Base-by-base conservation (phyloP, 2,797 vertebrate genomes). In the Valencia hispanica region DNA sequence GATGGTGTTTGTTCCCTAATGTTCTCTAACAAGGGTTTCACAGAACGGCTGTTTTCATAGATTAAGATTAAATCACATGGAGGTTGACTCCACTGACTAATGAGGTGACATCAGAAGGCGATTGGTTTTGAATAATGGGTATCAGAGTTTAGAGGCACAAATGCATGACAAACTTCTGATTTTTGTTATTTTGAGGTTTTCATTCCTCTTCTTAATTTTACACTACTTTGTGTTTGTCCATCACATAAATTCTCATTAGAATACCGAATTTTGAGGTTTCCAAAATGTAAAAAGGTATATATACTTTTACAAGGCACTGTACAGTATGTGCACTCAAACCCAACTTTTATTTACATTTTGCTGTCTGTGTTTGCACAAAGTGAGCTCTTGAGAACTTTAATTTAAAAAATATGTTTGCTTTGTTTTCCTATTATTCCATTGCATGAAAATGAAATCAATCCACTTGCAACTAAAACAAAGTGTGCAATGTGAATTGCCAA, bases 361-460 rank as follows among this genome's bases (percentile, higher is more conserved):
- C 68, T 72, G 66, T 81, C 20, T 53, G 47, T 83, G 47, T 82
- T 81, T 59, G 70, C 84, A 73, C 80, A 74, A 85, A 77, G 50
- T 78, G 80, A 72, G 84, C 80, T 55, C 45, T 77, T 79, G 17
- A 5, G 68, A 43, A 75, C 83, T 59, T 82, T 51, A 70, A n/a
- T n/a, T 68, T 81, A 70, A 78, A 63, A 55, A 36, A 53, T 83
- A 63, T 75, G 3, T 75, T 45, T 6, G 11, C 79, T 84, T 72
- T 68, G 79, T 85, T 73, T 51, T 80, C 71, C 80, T 59, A 57
- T 75, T 83, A 59, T 30, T 17, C 47, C 83, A 75, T 66, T 74
- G 87, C 89, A 89, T 90, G 86, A 84, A 80, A 72, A 75, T 79
- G 41, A 74, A 85, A 78, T 74, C 79, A 70, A 70, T 81, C 72